phyloP scores from a whole-genome alignment of 2,797 vertebrate species.

The Liasis olivaceus region DNA sequence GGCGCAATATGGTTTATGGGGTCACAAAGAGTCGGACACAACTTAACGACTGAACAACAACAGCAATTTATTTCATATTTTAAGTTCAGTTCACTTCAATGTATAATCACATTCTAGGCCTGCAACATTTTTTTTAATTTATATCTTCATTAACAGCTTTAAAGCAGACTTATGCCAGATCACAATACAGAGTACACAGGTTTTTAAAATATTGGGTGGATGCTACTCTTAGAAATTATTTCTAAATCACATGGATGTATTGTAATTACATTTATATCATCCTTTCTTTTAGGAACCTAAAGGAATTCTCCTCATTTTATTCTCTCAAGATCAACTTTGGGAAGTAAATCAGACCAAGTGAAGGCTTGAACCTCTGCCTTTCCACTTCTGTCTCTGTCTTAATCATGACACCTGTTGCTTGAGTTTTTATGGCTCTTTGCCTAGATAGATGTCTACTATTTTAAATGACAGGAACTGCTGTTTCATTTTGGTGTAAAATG shows the following conservation, averaged over 20 bases:
- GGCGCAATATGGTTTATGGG: too few species aligned
- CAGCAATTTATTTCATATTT: not conserved
- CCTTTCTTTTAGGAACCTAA: not conserved
- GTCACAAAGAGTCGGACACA: too few species aligned
- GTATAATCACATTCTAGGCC: not conserved
- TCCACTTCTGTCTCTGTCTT: not conserved
- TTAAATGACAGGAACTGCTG: not conserved
- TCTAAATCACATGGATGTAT: not conserved
- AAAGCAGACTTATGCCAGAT: not conserved
- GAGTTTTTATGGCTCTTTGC: not conserved
- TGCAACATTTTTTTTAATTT: not conserved
- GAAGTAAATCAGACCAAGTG: not conserved
- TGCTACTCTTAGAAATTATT: not conserved
- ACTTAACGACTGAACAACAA: too few species aligned
- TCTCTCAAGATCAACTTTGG: not conserved
- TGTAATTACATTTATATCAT: not conserved
- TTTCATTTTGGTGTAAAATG: not conserved
- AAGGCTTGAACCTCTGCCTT: not conserved
- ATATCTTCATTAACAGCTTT: not conserved
- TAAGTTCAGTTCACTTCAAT: not conserved
- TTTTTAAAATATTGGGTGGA: not conserved
- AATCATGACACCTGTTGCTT: not conserved
- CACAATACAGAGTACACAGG: not conserved
- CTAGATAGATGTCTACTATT: not conserved
- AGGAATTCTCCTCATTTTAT: not conserved